A percentile compares a stretch with the other conserved stretches of the same genome.
phyloP scores from a whole-genome alignment of 2,797 vertebrate genomes.

The Forpus xanthops region DNA sequence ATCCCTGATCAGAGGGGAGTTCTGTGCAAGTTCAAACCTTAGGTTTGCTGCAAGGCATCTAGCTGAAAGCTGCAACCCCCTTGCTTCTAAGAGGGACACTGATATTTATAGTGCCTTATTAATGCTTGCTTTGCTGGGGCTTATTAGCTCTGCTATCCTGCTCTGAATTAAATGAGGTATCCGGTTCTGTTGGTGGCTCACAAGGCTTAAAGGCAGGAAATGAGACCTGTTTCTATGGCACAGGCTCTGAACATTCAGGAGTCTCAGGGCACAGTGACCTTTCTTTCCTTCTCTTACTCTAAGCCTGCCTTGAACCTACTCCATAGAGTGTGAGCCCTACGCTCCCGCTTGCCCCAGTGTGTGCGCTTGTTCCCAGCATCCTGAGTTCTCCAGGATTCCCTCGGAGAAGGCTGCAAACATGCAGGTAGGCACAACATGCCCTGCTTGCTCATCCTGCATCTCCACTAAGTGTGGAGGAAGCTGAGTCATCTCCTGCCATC shows the following conservation, averaged over 20 bases:
- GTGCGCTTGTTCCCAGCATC: background rate
- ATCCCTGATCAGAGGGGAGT: background rate
- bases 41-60: background rate
- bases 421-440: background rate
- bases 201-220: background rate
- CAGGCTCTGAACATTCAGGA: fast-evolving
- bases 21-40: background rate
- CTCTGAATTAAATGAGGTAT: background rate
- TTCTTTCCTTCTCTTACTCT: background rate
- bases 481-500: background rate
- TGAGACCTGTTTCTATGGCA: background rate
- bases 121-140: conserved; percentile 15
- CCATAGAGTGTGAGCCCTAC: fast-evolving
- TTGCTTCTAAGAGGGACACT: background rate
- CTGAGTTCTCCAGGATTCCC: background rate
- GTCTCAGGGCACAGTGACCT: background rate
- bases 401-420: background rate
- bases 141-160: background rate
- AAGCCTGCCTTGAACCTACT: background rate
- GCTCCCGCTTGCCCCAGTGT: background rate
- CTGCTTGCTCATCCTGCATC: background rate
- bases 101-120: conserved; percentile 30
- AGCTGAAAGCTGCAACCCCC: background rate
- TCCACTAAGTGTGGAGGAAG: background rate
- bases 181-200: background rate